Conservation (phyloP, 2,888 invertebrate species). For the Holacanthella duospinosa region DNA sequence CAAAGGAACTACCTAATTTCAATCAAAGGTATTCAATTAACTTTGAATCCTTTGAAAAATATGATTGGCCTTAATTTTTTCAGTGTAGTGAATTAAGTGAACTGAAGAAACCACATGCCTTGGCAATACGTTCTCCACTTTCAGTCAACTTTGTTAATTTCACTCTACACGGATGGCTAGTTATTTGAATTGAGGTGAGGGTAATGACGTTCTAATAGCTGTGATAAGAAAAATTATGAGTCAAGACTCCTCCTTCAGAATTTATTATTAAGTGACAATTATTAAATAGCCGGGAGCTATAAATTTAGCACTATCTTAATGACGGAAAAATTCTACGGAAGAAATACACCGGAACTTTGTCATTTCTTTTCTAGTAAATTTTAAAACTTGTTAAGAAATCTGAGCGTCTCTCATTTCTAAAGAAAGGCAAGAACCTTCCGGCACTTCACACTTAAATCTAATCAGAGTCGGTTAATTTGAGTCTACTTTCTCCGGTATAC, state of each 20-base stretch:
- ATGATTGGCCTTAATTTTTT: too few relatives aligned
- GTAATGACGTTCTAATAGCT: not conserved
- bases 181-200: not conserved
- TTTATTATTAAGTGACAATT: too few relatives aligned
- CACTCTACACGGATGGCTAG: not conserved
- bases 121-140: too few relatives aligned
- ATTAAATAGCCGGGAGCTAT: not conserved
- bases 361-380: not conserved
- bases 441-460: not conserved
- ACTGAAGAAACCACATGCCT: too few relatives aligned
- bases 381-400: not conserved
- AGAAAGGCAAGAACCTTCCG: not conserved
- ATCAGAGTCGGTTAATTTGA: not conserved
- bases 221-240: too few relatives aligned
- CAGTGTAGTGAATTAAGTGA: too few relatives aligned
- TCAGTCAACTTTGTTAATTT: not conserved
- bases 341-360: not conserved
- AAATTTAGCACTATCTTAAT: not conserved
- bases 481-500: not conserved
- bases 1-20: too few relatives aligned
- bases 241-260: too few relatives aligned
- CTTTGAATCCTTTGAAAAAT: too few relatives aligned
- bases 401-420: not conserved
- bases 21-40: too few relatives aligned
- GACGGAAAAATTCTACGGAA: not conserved